Percentiles rank a stretch among this genome's conserved stretches.
phyloP scores from a whole-genome alignment of 1,140 invertebrate species.

The Brachionus manjavacas region DNA sequence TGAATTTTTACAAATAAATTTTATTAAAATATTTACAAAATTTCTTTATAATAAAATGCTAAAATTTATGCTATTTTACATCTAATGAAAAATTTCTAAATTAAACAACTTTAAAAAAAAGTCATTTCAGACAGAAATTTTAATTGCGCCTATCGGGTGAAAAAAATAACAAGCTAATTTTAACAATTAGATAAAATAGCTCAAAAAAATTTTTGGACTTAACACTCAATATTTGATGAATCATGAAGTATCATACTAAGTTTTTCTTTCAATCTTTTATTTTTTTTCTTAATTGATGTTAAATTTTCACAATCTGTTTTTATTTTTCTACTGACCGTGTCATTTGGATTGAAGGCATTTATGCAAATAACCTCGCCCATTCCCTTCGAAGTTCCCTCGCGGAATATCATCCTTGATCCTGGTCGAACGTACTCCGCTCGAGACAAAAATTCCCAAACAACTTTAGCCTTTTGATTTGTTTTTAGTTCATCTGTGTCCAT shows the following conservation, averaged over 20 bases:
- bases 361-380: slow-evolving; percentile 74
- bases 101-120: neutral
- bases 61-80: neutral
- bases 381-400: slow-evolving; percentile 75
- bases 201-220: neutral
- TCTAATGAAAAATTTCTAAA: neutral
- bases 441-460: slow-evolving; percentile 79
- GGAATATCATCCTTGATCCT: slow-evolving; percentile 76
- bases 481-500: slow-evolving; percentile 61
- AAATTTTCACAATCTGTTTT: neutral
- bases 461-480: slow-evolving; percentile 77
- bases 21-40: neutral
- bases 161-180: neutral
- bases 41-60: neutral
- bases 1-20: neutral
- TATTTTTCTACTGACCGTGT: neutral
- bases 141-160: neutral
- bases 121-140: neutral
- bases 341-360: neutral
- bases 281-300: slow-evolving; percentile 12
- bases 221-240: slow-evolving; percentile 8
- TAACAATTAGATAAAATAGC: neutral
- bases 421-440: slow-evolving; percentile 86
- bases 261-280: neutral
- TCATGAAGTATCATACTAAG: neutral